phyloP scores from a whole-genome alignment of 2,888 invertebrate genomes.

The Mellilla xanthometata region DNA sequence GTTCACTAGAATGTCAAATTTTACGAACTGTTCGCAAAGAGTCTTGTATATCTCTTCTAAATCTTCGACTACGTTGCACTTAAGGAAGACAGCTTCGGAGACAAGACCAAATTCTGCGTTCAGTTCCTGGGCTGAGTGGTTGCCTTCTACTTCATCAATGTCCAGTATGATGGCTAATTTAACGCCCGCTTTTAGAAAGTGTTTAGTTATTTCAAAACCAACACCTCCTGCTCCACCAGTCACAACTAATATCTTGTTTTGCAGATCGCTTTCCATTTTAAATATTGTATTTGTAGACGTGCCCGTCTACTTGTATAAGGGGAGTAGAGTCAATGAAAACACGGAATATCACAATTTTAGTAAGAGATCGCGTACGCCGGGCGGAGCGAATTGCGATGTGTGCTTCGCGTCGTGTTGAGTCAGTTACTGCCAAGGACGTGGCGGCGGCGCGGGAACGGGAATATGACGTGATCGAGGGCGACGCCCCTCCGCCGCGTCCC shows the following conservation, averaged over 20 bases:
- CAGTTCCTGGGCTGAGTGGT: slow-evolving; percentile 53
- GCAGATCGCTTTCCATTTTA: slow-evolving; percentile 31
- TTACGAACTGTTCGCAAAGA: slow-evolving; percentile 40
- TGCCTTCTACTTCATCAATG: slow-evolving; percentile 39
- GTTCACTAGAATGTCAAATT: slow-evolving; percentile 62
- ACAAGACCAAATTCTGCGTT: slow-evolving; percentile 60
- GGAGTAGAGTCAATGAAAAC: no score
- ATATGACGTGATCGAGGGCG: no score
- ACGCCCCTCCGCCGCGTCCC: no score
- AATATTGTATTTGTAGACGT: no score
- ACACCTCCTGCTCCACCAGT: slow-evolving; percentile 81
- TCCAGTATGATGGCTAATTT: slow-evolving; percentile 41
- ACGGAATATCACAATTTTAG: no score
- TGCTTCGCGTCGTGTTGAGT: no score
- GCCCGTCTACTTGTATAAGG: no score
- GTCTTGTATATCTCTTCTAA: slow-evolving; percentile 55
- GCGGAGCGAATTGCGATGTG: no score
- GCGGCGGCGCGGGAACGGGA: no score
- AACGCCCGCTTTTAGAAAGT: slow-evolving; percentile 62
- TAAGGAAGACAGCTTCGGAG: slow-evolving; percentile 66
- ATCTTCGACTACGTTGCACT: slow-evolving; percentile 71
- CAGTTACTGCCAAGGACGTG: no score
- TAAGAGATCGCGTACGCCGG: no score
- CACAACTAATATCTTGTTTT: slow-evolving; percentile 46
- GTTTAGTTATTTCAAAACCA: slow-evolving; percentile 64